Evolutionary conservation across 2,888 invertebrate species (phyloP), one percentile per base, ranked within the genome.

Genomic region (Nephrocerus scutellatus): DNA sequence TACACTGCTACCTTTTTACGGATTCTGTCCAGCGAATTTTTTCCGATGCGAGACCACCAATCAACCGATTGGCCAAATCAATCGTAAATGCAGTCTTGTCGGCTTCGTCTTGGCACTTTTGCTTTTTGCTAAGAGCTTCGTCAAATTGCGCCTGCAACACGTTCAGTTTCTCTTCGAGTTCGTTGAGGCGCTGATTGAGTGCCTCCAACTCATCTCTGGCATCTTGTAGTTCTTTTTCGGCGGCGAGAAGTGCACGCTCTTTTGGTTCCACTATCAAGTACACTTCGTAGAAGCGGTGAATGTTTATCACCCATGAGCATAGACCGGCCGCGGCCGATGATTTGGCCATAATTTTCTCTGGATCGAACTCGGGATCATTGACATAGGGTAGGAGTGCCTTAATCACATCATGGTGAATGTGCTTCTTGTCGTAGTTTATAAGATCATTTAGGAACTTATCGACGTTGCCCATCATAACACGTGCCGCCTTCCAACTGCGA

Each of bases 241-340:
- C 92, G 43, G 82, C 82, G 14, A 80, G 78, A 18, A 95, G 73
- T 3, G 95, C 93, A 40, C 79, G 74, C 56, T 92, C 74, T 59
- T 95, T 90, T 14, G 95, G 95, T 62, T 92, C 91, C 1, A 95
- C 93, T 22, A 89, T 83, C 44, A 87, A 84, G 68, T 83, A 92
- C 19, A 95, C 88, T 37, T 87, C 84, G 69, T 89, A 85, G 70
- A 89, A 93, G 54, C 76, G 83, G 60, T 86, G 57, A 49, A 95
- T 91, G 67, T 95, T 95, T 50, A 90, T 82, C 3, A 89, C 93
- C 92, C 95, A 96, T 2, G 91, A 82, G 60, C 92, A 93, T 7
- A 96, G 72, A 16, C 95, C 89, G 36, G 91, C 89, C 14, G 95
- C 95, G 12, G 95, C 95, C 21, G 78, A 74, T 0, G 93, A 95